These are phyloP conservation scores for Triops longicaudatus DNA, from an alignment of 1,140 invertebrate species.

Conservation along the genomic window DNA sequence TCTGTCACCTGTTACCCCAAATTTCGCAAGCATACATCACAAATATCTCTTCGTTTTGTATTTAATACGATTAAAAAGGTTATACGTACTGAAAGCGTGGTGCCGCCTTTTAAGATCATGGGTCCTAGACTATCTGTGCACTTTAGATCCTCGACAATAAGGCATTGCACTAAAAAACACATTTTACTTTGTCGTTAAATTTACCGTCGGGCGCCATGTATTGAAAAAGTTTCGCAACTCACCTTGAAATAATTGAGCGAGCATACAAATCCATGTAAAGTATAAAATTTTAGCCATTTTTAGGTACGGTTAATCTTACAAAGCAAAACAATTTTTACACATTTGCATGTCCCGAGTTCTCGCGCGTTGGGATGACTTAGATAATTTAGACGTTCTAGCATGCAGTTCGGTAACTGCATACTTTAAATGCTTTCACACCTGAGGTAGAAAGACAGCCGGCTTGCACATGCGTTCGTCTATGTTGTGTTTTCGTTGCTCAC, in stretches of 20 bases:
- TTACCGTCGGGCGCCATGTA: too few relatives aligned
- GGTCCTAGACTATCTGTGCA: neutral
- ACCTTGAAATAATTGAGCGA: neutral
- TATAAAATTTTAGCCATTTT: neutral
- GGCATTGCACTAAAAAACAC: neutral
- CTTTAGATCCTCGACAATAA: neutral
- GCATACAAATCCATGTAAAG: neutral
- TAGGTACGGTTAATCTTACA: neutral
- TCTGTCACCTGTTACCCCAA: too few relatives aligned
- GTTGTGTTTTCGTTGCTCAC: constrained; percentile 7
- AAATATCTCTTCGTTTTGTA: too few relatives aligned
- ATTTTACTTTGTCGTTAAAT: neutral
- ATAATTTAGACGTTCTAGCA: neutral
- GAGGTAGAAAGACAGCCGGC: neutral
- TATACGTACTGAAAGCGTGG: neutral
- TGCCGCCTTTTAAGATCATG: too few relatives aligned
- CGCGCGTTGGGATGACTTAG: neutral
- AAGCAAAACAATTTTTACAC: neutral
- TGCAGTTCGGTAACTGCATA: neutral
- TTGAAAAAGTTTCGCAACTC: too few relatives aligned
- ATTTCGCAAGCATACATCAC: too few relatives aligned
- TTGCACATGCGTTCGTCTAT: neutral
- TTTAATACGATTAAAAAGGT: neutral
- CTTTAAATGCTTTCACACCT: constrained; percentile 2
- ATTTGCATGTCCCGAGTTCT: neutral